phyloP scores from a whole-genome alignment of 2,113 vertebrate species.

The Zapornia atra region DNA sequence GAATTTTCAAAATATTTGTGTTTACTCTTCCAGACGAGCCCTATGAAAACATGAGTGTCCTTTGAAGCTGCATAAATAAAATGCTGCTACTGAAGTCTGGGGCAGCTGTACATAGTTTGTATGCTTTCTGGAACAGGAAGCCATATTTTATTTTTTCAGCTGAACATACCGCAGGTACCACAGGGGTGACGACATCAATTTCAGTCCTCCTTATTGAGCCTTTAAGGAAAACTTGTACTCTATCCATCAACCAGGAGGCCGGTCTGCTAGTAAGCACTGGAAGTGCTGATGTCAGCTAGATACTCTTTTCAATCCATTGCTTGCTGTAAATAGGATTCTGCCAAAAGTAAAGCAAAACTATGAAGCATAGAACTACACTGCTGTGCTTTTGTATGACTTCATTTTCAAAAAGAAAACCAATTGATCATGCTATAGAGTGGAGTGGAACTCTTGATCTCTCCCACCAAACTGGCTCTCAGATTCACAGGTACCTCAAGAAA shows the following conservation, averaged over 20 bases:
- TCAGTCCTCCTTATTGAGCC: slow-evolving; percentile 25
- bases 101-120: neutral
- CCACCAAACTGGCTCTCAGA: neutral
- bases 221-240: slow-evolving; percentile 41
- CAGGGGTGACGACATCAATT: slow-evolving; percentile 29
- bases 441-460: neutral
- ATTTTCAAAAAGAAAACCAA: slow-evolving; percentile 5
- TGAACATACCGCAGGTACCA: neutral
- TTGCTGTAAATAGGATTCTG: slow-evolving; percentile 46
- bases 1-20: neutral
- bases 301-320: neutral
- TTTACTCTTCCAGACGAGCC: neutral
- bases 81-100: neutral
- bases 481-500: neutral
- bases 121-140: neutral
- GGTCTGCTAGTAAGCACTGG: neutral
- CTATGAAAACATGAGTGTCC: neutral
- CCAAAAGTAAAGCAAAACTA: neutral
- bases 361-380: neutral
- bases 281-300: slow-evolving; percentile 50
- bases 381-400: slow-evolving; percentile 44
- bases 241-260: slow-evolving; percentile 4
- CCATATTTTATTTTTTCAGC: neutral
- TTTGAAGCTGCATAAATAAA: neutral
- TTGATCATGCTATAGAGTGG: neutral